These are phyloP conservation scores for Tapera naevia DNA, from an alignment of 2,797 vertebrate species.

Conservation along the genomic window DNA sequence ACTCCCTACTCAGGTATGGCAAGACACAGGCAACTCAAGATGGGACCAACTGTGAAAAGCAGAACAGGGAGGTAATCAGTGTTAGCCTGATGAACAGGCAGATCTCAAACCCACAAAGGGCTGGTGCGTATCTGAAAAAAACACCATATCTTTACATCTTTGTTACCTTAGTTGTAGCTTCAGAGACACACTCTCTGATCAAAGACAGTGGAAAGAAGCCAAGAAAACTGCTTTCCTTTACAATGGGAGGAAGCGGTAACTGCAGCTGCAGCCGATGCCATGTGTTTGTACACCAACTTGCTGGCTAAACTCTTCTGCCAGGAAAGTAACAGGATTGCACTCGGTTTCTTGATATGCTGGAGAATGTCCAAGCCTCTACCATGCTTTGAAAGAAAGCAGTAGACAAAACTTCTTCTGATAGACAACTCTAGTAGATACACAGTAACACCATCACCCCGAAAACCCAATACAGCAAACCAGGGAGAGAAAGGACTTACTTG, in stretches of 20 bases:
- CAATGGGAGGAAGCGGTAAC: neutral
- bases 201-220: neutral
- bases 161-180: neutral
- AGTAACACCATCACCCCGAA: neutral
- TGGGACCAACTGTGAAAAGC: neutral
- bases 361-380: neutral
- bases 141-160: fast-evolving
- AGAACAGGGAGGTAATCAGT: neutral
- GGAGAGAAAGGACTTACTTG: neutral
- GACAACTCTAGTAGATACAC: fast-evolving
- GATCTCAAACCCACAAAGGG: neutral
- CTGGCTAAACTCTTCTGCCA: fast-evolving
- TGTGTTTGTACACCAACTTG: neutral
- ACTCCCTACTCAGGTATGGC: fast-evolving
- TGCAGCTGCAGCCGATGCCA: neutral
- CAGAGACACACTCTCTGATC: neutral
- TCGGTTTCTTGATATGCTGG: fast-evolving
- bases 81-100: neutral
- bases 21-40: neutral
- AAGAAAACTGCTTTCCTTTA: neutral
- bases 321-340: neutral
- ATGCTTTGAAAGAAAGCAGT: neutral
- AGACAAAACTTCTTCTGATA: neutral
- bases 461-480: neutral
- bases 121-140: fast-evolving